phyloP scores from a whole-genome alignment of 1,140 invertebrate genomes.

The Halesus radiatus region DNA sequence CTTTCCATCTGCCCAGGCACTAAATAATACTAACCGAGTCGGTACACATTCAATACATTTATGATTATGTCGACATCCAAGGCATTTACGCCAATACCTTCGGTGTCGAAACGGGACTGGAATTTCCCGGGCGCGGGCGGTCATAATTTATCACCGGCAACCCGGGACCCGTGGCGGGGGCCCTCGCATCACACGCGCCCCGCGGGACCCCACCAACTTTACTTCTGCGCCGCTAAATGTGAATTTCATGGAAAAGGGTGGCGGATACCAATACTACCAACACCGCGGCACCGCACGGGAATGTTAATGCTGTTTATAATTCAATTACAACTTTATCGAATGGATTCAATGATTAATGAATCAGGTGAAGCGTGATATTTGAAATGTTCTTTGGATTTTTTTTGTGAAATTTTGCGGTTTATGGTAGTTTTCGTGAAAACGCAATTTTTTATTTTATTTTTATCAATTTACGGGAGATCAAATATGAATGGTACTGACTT shows the following conservation, averaged over 20 bases:
- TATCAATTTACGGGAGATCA: too few relatives aligned
- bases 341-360: slow-evolving; percentile 22
- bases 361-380: too few relatives aligned
- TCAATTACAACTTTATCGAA: slow-evolving; percentile 35
- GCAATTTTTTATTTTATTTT: too few relatives aligned
- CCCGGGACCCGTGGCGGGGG: background rate
- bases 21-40: too few relatives aligned
- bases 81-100: background rate
- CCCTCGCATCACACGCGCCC: background rate
- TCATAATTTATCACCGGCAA: background rate
- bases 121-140: slow-evolving; percentile 2
- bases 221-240: slow-evolving; percentile 19
- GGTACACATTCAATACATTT: too few relatives aligned
- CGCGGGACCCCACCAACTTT: slow-evolving; percentile 1
- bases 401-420: too few relatives aligned
- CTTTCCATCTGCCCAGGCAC: too few relatives aligned
- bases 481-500: too few relatives aligned
- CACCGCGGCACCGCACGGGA: background rate
- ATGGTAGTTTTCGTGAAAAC: too few relatives aligned
- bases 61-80: background rate
- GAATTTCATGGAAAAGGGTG: slow-evolving; percentile 35
- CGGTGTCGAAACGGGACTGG: background rate
- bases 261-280: background rate
- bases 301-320: slow-evolving; percentile 33
- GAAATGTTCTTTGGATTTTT: too few relatives aligned